Conservation (phyloP, 2,797 vertebrate genomes). For the Eulemur coronatus region DNA sequence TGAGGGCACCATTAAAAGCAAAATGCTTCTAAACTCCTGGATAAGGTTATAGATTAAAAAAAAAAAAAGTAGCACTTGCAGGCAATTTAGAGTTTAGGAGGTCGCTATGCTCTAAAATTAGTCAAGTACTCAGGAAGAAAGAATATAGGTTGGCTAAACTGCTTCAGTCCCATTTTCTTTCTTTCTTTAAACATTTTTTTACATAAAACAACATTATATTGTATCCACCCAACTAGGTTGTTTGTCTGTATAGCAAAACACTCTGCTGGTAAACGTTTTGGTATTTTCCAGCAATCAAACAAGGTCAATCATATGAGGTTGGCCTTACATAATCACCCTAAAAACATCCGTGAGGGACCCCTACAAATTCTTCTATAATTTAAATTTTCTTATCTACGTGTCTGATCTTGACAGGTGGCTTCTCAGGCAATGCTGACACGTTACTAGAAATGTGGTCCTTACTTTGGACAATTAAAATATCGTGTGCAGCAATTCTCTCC, state of each 20-base stretch:
- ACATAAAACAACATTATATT: constrained; percentile 13
- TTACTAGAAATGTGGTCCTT: background rate
- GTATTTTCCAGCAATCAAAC: background rate
- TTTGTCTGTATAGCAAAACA: background rate
- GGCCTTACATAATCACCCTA: background rate
- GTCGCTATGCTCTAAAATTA: constrained; percentile 59
- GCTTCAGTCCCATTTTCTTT: constrained; percentile 57
- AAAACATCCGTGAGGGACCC: background rate
- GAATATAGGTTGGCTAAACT: constrained; percentile 62
- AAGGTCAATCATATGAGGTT: background rate
- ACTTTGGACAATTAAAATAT: background rate
- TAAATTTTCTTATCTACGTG: background rate
- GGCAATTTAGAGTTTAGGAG: constrained; percentile 53
- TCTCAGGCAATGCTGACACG: background rate
- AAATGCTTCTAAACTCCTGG: background rate
- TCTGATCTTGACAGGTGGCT: background rate
- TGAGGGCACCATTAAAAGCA: constrained; percentile 49
- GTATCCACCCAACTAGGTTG: background rate
- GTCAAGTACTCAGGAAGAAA: constrained; percentile 51
- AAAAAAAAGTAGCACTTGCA: background rate
- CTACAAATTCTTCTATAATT: background rate
- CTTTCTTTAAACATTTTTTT: constrained; percentile 7
- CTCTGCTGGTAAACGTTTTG: background rate
- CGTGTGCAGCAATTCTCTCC: background rate
- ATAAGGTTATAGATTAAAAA: background rate